A percentile compares a stretch with the other conserved stretches of the same genome.
These are phyloP conservation scores for Altica lythri DNA, from an alignment of 2,888 invertebrate genomes.

Conservation along the genomic window DNA sequence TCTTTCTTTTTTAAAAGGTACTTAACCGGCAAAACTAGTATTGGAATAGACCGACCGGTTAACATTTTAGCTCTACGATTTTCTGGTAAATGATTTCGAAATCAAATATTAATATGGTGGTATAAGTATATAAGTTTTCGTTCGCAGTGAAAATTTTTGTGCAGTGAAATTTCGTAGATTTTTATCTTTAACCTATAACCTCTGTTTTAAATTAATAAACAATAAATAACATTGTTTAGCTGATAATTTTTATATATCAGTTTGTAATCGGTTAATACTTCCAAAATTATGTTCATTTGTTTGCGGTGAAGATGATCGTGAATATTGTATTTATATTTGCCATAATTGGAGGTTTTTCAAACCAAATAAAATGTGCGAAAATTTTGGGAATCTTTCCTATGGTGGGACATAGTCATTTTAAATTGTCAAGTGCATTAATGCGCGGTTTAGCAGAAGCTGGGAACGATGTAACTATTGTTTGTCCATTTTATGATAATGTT, in stretches of 20 bases:
- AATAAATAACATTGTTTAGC: neutral
- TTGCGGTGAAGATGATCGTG: neutral
- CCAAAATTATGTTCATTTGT: neutral
- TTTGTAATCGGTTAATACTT: neutral
- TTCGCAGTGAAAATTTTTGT: too few relatives aligned
- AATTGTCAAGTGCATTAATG: conserved; percentile 65
- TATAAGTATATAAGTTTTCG: too few relatives aligned
- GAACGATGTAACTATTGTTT: conserved; percentile 70
- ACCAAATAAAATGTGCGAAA: conserved; percentile 52
- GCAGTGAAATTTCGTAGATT: too few relatives aligned
- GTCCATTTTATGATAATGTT: conserved; percentile 51
- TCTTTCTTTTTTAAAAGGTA: too few relatives aligned
- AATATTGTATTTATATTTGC: neutral
- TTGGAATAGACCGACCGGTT: too few relatives aligned
- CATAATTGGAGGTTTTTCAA: too few relatives aligned
- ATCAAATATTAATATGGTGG: too few relatives aligned
- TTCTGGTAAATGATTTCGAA: too few relatives aligned
- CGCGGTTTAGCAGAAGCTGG: conserved; percentile 65
- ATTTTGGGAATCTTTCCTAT: conserved; percentile 70
- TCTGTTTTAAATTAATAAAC: too few relatives aligned
- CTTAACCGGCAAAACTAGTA: too few relatives aligned
- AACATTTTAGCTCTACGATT: too few relatives aligned
- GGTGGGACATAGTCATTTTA: conserved; percentile 71
- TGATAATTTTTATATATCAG: neutral
- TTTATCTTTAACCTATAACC: too few relatives aligned